Evolutionary conservation across 2,113 vertebrate genomes (phyloP), one percentile per base, ranked within the genome.

Genomic region (Arothron firmamentum): DNA sequence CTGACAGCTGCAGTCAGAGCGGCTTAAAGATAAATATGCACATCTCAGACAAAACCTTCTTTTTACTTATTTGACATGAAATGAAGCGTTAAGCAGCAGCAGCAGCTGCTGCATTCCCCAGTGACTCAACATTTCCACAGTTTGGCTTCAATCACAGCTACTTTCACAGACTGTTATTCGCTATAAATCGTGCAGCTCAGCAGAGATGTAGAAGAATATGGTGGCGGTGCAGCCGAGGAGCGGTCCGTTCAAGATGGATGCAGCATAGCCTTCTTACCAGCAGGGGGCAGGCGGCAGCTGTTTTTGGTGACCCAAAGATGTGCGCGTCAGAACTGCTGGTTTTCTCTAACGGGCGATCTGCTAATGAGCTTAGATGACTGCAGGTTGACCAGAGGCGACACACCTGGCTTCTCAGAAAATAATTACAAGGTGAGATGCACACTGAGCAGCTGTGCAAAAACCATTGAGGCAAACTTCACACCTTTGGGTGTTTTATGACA

Each of bases 221-320:
- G 8, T 56, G 28, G 41, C 16, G 23, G 12, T 14, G 59, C 45
- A n/a, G 4, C 25, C 3, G 46, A 53, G 38, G 23, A 52, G 25
- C 6, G 48, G 51, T 42, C 34, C 46, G 38, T 21, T 10, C 34
- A n/a, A 34, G n/a, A 56, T 6, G 12, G 51, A 17, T 86, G 84
- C 52, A 83, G 25, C 80, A 58, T 77, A 68, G 23, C 66, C 43
- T 42, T 14, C 56, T 5, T 28, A 52, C 85, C 85, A 87, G 78
- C 65, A 88, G 84, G 71, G 83, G 87, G 87, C 85, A 84, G 86
- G 63, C 67, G 73, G 17, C 51, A 74, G 75, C 84, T 1, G 52
- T 64, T 47, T 77, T 70, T 67, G 60, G 31, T 15, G 19, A 46
- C 38, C 23, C 49, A 43, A 56, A 63, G 9, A 64, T 5, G 18